A percentile compares a stretch with the other conserved stretches of the same genome.
Evolutionary conservation across 2,888 invertebrate genomes (phyloP).

Genomic region (Drosophila borealis): DNA sequence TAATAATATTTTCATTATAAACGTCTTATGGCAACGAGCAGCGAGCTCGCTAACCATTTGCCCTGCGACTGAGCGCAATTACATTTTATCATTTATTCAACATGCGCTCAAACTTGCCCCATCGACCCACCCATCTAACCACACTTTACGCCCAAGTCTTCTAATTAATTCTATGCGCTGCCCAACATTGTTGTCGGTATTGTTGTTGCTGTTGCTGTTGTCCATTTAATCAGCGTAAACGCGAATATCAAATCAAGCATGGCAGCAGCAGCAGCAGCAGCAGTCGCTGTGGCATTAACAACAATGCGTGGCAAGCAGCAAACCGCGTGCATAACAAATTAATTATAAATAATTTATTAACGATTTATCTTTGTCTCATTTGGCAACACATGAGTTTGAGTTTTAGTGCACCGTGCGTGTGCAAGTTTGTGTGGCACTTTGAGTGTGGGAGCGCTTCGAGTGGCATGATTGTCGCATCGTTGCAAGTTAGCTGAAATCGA

Average conservation of each 20-base stretch:
- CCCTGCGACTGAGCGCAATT: constrained; percentile 65
- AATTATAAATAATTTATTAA: constrained; percentile 82
- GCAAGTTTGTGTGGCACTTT: constrained; percentile 17
- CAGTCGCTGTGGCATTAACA: constrained; percentile 27
- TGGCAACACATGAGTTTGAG: constrained; percentile 70
- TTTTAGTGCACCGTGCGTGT: constrained; percentile 2
- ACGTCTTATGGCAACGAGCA: constrained; percentile 67
- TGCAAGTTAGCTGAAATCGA: constrained; percentile 60
- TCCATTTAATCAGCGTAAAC: constrained; percentile 80
- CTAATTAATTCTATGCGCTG: constrained; percentile 74
- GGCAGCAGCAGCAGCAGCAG: constrained; percentile 25
- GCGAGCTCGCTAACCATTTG: constrained; percentile 38
- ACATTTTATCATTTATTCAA: constrained; percentile 81
- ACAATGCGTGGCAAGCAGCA: constrained; percentile 50
- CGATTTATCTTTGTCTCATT: constrained; percentile 76
- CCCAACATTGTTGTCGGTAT: constrained; percentile 39
- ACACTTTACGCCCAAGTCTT: constrained; percentile 44
- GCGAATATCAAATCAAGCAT: constrained; percentile 78
- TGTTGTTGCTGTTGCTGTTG: constrained; percentile 49
- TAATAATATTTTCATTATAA: constrained; percentile 81
- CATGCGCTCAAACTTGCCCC: constrained; percentile 62
- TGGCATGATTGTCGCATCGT: constrained; percentile 47
- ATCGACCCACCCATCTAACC: constrained; percentile 13
- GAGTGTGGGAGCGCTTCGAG: constrained; percentile 12
- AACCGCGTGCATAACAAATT: constrained; percentile 74